Evolutionary conservation across 2,888 invertebrate genomes (phyloP).

Genomic region (Napeogenes inachia): DNA sequence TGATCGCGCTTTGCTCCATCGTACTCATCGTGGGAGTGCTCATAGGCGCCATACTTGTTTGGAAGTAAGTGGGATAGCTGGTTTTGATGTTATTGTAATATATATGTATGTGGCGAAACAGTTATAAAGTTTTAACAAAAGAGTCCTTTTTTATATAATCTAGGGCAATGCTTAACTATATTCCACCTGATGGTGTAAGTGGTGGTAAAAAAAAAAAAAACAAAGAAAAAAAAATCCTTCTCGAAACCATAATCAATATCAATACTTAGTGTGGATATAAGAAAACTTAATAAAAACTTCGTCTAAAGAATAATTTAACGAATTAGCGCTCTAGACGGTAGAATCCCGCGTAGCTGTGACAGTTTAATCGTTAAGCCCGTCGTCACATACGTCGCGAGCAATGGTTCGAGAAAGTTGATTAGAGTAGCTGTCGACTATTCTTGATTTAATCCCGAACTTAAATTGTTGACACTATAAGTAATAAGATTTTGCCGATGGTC

Average conservation of each 20-base stretch:
- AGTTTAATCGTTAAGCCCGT: slow-evolving; percentile 69
- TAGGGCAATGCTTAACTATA: no score
- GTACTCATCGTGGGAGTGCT: slow-evolving; percentile 86
- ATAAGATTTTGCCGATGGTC: slow-evolving; percentile 10
- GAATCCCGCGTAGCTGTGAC: slow-evolving; percentile 49
- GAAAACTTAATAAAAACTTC: slow-evolving; percentile 12
- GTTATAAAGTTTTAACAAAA: no score
- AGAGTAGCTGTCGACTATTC: slow-evolving; percentile 66
- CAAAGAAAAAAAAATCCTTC: no score
- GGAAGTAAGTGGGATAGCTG: slow-evolving; percentile 83
- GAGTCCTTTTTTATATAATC: no score
- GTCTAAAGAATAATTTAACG: slow-evolving; percentile 35
- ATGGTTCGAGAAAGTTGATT: slow-evolving; percentile 73
- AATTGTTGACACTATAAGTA: slow-evolving; percentile 20
- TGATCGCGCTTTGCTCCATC: slow-evolving; percentile 89
- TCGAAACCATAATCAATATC: no score
- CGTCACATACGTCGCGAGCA: slow-evolving; percentile 61
- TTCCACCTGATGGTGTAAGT: no score
- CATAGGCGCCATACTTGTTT: slow-evolving; percentile 88
- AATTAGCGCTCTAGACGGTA: slow-evolving; percentile 34
- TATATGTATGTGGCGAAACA: slow-evolving; percentile 9
- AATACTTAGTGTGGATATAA: no score
- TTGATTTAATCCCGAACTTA: slow-evolving; percentile 58
- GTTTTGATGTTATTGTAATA: slow-evolving; percentile 6
- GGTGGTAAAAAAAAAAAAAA: no score